phyloP scores from a whole-genome alignment of 2,113 vertebrate species.

The Maccullochella peelii region DNA sequence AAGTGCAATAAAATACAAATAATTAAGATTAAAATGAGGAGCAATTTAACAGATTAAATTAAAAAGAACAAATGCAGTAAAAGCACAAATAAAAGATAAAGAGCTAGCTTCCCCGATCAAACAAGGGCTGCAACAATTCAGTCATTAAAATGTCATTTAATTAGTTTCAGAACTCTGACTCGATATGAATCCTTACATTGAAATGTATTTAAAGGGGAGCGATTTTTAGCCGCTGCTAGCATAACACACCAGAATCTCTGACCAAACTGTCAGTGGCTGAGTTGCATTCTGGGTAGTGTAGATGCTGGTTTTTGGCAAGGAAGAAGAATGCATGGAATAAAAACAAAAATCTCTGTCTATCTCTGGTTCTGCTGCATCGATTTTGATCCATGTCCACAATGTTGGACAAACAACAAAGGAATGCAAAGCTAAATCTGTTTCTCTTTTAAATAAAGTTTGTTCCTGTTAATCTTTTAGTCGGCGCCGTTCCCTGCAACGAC shows the following conservation, averaged over 20 bases:
- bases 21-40: background rate
- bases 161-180: no score
- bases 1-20: background rate
- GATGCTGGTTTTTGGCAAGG: accelerated
- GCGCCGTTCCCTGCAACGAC: conserved; percentile 73
- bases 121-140: no score
- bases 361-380: background rate
- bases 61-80: background rate
- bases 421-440: background rate
- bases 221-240: no score
- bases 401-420: no score
- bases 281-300: background rate
- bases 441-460: background rate
- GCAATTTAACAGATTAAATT: background rate
- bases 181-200: no score
- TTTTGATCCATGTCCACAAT: background rate
- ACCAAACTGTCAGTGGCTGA: no score
- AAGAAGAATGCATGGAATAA: background rate
- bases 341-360: no score
- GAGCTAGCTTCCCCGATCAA: no score
- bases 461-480: conserved; percentile 41
- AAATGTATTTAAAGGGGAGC: no score
- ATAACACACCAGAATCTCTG: no score
- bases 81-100: background rate
- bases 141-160: no score